Evolutionary conservation across 2,797 vertebrate species (phyloP), one percentile per base, ranked within the genome.

Genomic region (Coranthus polyacanthus): DNA sequence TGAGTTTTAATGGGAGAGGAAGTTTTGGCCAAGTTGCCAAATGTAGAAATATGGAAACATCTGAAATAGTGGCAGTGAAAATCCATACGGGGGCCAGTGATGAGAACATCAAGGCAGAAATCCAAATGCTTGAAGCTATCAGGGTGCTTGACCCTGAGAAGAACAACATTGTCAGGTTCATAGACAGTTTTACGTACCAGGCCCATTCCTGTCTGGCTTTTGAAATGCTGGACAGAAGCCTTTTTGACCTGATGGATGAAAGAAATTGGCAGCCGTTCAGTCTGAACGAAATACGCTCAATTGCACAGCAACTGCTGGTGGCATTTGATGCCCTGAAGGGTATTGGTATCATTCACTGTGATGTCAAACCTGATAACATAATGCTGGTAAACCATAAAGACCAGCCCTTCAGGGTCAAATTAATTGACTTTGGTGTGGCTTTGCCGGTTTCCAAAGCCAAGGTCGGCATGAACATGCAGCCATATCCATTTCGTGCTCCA

Each of bases 321-420:
- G 75, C 67, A 0, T 6, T 72, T 42, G 67, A 64, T 0, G 42
- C 46, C 21, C 59, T 83, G 12, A 77, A 58, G 47, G 29, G 2
- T 36, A 24, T 77, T 0, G 20, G 41, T 17, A 44, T 67, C n/a
- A 15, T 81, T 34, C 62, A 85, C 26, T 43, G 43, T 0, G 65
- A 81, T 7, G 50, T 83, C 6, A 68, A 64, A 50, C 56, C 45
- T 0, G 72, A 79, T 38, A 81, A 82, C 13, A 2, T 79, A 3
- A 70, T 81, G 75, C 17, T 66, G 4, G 59, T 77, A 1, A 58
- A 24, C 29, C 36, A 34, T 5, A 38, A 32, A 13, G 24, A 70
- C 4, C 29, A 26, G 11, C 60, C 49, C 0, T 5, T 66, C 2
- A 69, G 53, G 20, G 46, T 75, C 2, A 79, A 79, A 58, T 22